Base-by-base conservation (phyloP, 2,888 invertebrate genomes). In the Meteorus colon region DNA sequence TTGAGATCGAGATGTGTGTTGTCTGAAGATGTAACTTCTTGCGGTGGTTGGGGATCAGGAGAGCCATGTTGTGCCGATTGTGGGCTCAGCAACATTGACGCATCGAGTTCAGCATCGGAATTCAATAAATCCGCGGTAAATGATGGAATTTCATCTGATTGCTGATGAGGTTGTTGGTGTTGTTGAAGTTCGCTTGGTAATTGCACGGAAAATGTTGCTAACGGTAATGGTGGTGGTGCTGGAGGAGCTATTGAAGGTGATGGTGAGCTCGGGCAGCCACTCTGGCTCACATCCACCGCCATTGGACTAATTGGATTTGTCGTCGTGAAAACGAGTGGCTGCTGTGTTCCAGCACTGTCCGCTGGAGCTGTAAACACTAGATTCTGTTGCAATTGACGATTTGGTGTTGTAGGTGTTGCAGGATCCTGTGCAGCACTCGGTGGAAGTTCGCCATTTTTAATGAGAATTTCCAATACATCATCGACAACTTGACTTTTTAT, bases 401-500 rank as follows among this genome's bases (percentile, higher is more conserved):
- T 91, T 1, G 92, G 91, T 1, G 91, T 91, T 2, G 91, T 90
- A 37, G 94, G 92, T 34, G 93, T 92, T 78, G 92, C 88, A 80
- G 93, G 93, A 83, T 94, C 94, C 82, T 94, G 93, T 0, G 96
- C 97, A 0, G 96, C 96, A 83, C 96, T 96, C 10, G 97, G 94
- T 0, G 97, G 96, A 75, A 98, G 90, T 86, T 98, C 98, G 14
- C 98, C 98, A 88, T 96, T 97, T 86, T 97, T 95, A 63, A 98
- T 97, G 16, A 98, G 92, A 82, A 98, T 97, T 87, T 98, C 97
- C 73, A 98, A 91, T 0, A 98, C 97, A 89, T 98, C 98, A 86
- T 97, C 96, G 85, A 97, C 95, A 73, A 95, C 95, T 88, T 96
- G 95, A 85, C 95, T 95, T 87, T 94, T 94, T 37, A 89, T 85